Evolutionary conservation across 92 coral and sea anemone species (phyloP).

Genomic region (Porites divaricata): DNA sequence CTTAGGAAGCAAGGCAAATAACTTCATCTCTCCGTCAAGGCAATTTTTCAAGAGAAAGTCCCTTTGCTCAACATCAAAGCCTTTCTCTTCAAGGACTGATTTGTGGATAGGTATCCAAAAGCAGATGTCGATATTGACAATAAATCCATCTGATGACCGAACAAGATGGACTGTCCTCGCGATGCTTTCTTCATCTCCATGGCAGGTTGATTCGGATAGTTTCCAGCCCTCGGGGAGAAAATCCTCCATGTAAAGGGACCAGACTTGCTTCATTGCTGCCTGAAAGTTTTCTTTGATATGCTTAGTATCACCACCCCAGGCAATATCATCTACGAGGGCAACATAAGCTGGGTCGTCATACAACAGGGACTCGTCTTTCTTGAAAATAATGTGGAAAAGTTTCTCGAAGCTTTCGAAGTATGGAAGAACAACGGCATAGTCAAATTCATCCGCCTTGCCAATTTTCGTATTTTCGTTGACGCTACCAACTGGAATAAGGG

Average conservation of each 20-base stretch:
- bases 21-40: slow-evolving; percentile 29
- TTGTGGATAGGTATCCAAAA: slow-evolving; percentile 46
- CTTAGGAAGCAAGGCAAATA: slow-evolving; percentile 34
- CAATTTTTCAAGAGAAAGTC: slow-evolving; percentile 42
- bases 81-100: slow-evolving; percentile 23
- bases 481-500: slow-evolving; percentile 49
- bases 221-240: slow-evolving; percentile 53
- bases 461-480: slow-evolving; percentile 45
- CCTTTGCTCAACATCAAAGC: slow-evolving; percentile 11
- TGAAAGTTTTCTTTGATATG: slow-evolving; percentile 46
- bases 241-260: slow-evolving; percentile 48
- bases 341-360: slow-evolving; percentile 32
- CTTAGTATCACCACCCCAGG: slow-evolving; percentile 27
- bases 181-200: slow-evolving; percentile 42
- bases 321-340: slow-evolving; percentile 34
- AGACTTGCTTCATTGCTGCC: slow-evolving; percentile 25
- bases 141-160: slow-evolving; percentile 43
- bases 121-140: slow-evolving; percentile 35
- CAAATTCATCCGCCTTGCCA: slow-evolving; percentile 49
- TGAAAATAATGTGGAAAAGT: slow-evolving; percentile 39
- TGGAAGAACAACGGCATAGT: slow-evolving; percentile 53
- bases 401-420: slow-evolving; percentile 41
- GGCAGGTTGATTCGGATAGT: slow-evolving; percentile 39
- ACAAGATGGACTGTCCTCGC: slow-evolving; percentile 48
- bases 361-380: slow-evolving; percentile 45